A percentile compares a stretch with the other conserved stretches of the same genome.
Conservation (phyloP, 2,888 invertebrate species). For the Germaria angustata region DNA sequence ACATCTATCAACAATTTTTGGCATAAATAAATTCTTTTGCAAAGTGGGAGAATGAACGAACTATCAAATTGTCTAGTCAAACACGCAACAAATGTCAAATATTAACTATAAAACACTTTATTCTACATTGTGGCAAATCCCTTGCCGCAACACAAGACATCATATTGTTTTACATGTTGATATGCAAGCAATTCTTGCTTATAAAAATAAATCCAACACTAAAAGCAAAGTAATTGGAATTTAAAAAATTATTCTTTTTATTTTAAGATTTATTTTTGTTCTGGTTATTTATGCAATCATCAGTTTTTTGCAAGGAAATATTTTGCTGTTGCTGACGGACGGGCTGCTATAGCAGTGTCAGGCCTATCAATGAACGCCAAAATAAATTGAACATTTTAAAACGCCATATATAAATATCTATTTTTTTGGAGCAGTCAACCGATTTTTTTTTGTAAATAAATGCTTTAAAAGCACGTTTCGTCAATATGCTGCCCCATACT, state of each 20-base stretch:
- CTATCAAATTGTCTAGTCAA: slow-evolving; percentile 51
- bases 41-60: slow-evolving; percentile 17
- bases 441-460: slow-evolving; percentile 16
- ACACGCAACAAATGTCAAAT: slow-evolving; percentile 56
- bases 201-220: background rate
- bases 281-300: slow-evolving; percentile 27
- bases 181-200: background rate
- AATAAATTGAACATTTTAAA: slow-evolving; percentile 57
- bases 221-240: slow-evolving; percentile 41
- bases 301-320: background rate
- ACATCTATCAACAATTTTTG: too few relatives aligned
- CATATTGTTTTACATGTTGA: background rate
- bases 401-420: background rate
- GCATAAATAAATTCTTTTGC: background rate
- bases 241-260: slow-evolving; percentile 8
- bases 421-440: slow-evolving; percentile 34
- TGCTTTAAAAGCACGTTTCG: slow-evolving; percentile 58
- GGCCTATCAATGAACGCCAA: slow-evolving; percentile 60
- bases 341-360: slow-evolving; percentile 9
- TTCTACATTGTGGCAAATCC: slow-evolving; percentile 17
- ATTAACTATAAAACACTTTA: slow-evolving; percentile 44
- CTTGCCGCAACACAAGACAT: background rate
- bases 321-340: background rate
- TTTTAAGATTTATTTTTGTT: slow-evolving; percentile 25
- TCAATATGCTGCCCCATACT: slow-evolving; percentile 22